These are phyloP conservation scores for Onychostruthus taczanowskii DNA, from an alignment of 2,113 vertebrate species.

Conservation along the genomic window DNA sequence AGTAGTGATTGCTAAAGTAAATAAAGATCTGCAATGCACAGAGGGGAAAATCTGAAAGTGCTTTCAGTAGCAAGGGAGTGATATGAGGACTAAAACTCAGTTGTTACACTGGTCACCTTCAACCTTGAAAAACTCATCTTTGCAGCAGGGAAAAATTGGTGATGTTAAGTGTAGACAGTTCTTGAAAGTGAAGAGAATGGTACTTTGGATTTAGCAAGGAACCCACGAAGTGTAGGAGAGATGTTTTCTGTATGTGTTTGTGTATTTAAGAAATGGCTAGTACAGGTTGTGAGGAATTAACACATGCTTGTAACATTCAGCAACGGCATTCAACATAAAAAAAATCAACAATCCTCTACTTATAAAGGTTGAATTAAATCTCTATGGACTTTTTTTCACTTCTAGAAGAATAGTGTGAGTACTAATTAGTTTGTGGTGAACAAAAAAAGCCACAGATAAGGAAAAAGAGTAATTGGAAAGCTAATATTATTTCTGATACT, in stretches of 20 bases:
- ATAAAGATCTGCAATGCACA: background rate
- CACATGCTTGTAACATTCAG: background rate
- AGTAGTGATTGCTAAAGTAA: background rate
- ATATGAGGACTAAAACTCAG: background rate
- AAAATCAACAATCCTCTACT: background rate
- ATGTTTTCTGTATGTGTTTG: background rate
- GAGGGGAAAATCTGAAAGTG: background rate
- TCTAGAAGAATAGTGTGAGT: background rate
- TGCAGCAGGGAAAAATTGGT: background rate
- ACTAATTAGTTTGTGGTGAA: background rate
- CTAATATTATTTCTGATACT: background rate
- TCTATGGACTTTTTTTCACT: background rate
- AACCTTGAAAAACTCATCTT: background rate
- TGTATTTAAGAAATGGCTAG: background rate
- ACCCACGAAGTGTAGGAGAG: background rate
- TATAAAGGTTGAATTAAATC: background rate
- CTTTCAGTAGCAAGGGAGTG: background rate
- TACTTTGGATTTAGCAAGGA: background rate
- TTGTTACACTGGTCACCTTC: background rate
- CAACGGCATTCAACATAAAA: background rate
- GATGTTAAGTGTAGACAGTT: background rate
- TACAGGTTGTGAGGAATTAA: background rate
- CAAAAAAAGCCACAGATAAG: background rate
- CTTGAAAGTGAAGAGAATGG: background rate
- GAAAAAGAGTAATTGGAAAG: background rate